Evolutionary conservation across 2,888 invertebrate genomes (phyloP), one percentile per base, ranked within the genome.

Genomic region (Pachydiplax longipennis): DNA sequence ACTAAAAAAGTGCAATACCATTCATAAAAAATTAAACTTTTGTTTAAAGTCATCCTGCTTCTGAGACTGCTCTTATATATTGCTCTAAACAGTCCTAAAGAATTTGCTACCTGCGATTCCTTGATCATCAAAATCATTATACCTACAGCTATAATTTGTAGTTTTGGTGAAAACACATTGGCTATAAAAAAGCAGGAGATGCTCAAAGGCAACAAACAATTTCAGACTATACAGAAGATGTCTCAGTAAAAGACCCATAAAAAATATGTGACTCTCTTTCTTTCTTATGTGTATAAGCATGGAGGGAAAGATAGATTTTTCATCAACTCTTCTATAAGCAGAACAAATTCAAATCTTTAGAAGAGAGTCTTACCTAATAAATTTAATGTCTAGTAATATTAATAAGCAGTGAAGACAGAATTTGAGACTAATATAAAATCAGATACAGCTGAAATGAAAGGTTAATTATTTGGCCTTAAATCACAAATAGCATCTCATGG

Each of bases 1-100:
- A 22, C 87, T 87, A 87, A 12, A 65, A 35, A 61, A 37, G 87
- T 87, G 87, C 87, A 87, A 58, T 58, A 61, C n/a, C 35, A 87
- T 35, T 37, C 58, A 87, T 87, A n/a, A 61, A 61, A 58, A 65
- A 87, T 83, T 53, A 58, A 58, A 65, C 0, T 5, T 37, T 31
- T 87, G 37, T 35, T 58, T 65, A 61, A 73, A 13, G 35, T 87
- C 15, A 22, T 87, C 2, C 61, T 37, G n/a, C 37, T 37, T 61
- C 40, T 87, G 65, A 87, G 3, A 40, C 35, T 87, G 37, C 5
- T 61, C 61, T 37, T 40, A 12, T 61, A 87, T 87, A 37, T 37
- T 87, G 65, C 12, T 87, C 1, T 61, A 65, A 61, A 87, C 61
- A 87, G 40, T 81, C 25, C 25, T 73, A 73, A 73, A 73, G 12